A percentile compares a stretch with the other conserved stretches of the same genome.
These are phyloP conservation scores for Hypothenemus hampei DNA, from an alignment of 1,140 invertebrate genomes.

Conservation along the genomic window DNA sequence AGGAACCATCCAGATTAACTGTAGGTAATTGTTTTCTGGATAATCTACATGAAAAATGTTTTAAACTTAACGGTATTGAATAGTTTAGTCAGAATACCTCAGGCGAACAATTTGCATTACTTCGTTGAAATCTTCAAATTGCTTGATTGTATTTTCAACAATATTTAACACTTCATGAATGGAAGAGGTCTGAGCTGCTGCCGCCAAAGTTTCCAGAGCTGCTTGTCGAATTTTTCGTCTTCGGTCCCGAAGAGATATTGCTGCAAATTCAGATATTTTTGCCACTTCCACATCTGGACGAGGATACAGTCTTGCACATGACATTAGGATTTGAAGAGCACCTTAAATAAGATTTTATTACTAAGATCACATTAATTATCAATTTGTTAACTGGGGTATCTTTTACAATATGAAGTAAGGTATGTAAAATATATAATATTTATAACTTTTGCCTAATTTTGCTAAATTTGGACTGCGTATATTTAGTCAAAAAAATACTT, in stretches of 20 bases:
- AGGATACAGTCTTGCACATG: constrained; percentile 71
- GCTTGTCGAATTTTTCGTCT: constrained; percentile 72
- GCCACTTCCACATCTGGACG: constrained; percentile 72
- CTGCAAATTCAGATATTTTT: constrained; percentile 53
- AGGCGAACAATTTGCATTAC: constrained; percentile 51
- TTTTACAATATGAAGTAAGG: no score
- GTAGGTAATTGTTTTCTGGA: constrained; percentile 41
- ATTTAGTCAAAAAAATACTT: no score
- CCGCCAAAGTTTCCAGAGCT: constrained; percentile 73
- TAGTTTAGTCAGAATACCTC: no score
- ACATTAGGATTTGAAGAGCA: constrained; percentile 70
- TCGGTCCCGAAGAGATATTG: constrained; percentile 59
- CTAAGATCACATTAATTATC: background rate
- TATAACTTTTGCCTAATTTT: no score
- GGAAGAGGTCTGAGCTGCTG: constrained; percentile 68
- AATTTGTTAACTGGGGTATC: background rate
- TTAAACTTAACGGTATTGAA: no score
- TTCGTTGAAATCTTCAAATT: constrained; percentile 45
- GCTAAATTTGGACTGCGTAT: no score
- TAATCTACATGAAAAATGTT: no score
- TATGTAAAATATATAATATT: no score
- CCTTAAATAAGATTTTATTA: no score
- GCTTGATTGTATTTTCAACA: constrained; percentile 46
- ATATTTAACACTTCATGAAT: constrained; percentile 48
- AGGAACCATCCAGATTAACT: constrained; percentile 38